A percentile compares a stretch with the other conserved stretches of the same genome.
Evolutionary conservation across 23 tunicate species (phyloP).

Genomic region (Halocynthia roretzi): DNA sequence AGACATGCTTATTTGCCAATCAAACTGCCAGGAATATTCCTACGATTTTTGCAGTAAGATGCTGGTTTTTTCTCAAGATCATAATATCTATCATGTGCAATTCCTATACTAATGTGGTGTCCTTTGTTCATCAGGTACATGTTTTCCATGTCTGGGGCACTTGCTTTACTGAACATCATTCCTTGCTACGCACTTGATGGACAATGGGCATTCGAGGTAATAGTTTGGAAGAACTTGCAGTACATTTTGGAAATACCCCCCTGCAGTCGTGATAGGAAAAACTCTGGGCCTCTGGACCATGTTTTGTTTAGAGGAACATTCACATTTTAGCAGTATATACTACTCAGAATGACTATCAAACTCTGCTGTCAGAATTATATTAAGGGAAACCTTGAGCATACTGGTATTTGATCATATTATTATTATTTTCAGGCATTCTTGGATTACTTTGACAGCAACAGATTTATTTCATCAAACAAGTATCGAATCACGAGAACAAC

Average conservation of each 20-base stretch:
- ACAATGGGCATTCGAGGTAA: constrained; percentile 81
- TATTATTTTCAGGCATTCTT: constrained; percentile 42
- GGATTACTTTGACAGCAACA: constrained; percentile 15
- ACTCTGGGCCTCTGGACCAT: too few relatives aligned
- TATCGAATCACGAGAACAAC: constrained; percentile 2
- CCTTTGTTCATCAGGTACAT: constrained; percentile 41
- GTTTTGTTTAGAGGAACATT: too few relatives aligned
- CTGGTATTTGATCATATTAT: not conserved
- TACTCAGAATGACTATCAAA: too few relatives aligned
- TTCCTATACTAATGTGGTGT: not conserved
- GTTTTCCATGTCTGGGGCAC: constrained; percentile 87
- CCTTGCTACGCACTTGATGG: constrained; percentile 90
- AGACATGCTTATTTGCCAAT: constrained; percentile 37
- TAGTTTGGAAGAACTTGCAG: not conserved
- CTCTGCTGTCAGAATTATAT: too few relatives aligned
- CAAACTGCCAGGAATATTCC: constrained; percentile 40
- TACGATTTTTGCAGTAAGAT: constrained; percentile 73
- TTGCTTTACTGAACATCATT: constrained; percentile 73
- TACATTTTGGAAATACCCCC: too few relatives aligned
- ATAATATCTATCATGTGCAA: not conserved
- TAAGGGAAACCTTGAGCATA: not conserved
- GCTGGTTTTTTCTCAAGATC: not conserved
- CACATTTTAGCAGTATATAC: too few relatives aligned
- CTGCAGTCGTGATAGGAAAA: too few relatives aligned
- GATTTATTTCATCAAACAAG: not conserved